Evolutionary conservation across 2,888 invertebrate genomes (phyloP), one percentile per base, ranked within the genome.

Genomic region (Andrena haemorrhoa): DNA sequence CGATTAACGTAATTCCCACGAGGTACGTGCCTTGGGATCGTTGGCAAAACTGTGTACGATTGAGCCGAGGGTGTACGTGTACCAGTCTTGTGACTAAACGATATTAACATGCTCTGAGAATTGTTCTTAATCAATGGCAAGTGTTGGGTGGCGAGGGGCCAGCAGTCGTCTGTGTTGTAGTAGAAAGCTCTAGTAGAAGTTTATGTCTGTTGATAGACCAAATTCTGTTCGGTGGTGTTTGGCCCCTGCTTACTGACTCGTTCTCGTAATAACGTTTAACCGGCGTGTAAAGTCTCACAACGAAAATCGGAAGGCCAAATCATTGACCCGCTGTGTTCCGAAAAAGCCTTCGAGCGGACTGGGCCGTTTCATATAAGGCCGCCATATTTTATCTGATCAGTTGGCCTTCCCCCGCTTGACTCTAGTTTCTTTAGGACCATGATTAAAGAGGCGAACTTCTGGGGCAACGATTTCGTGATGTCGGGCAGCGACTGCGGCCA

Each of bases 401-500:
- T 89, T 88, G 88, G 88, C 88, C 92, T 92, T 93, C 90, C 92
- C 88, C 88, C 64, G 83, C 92, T 93, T 93, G 92, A 93, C 94
- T 93, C 91, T 94, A 94, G 94, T 94, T 94, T 93, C 94, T 94
- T 91, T 94, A 96, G 96, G 92, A 97, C 96, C 69, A 96, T 97
- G 97, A 97, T 98, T 81, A 98, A 98, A 93, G 97, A 98, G 93
- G 97, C 97, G 3, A 96, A 96, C 78, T 98, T 98, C 94, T 98
- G 97, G 97, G 98, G 98, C 64, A 95, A 96, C 88, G 95, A 96
- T 88, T 97, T 95, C 94, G 96, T 98, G 16, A 96, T 98, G 96
- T 97, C 97, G 29, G 98, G 98, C n/a, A 97, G 97, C 16, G 98
- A 98, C 94, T 98, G 98, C 93, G 98, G 98, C 0, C 97, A 98